Percentiles rank a stretch among this genome's conserved stretches.
Evolutionary conservation across 2,113 vertebrate species (phyloP).

Genomic region (Lota lota): DNA sequence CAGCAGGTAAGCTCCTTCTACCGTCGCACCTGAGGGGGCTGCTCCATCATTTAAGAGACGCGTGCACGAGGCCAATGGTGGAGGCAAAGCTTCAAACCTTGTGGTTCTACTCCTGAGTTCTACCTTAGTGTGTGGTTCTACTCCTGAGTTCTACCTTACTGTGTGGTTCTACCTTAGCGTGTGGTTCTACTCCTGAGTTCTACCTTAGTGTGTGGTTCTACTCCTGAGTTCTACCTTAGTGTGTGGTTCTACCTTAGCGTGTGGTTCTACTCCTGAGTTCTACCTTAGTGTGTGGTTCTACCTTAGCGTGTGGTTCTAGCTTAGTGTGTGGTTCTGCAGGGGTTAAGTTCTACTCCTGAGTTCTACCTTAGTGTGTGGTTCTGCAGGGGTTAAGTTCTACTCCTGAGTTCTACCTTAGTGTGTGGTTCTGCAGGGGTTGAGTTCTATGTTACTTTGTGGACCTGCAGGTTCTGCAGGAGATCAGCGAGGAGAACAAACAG

Average conservation of each 20-base stretch:
- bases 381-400: not conserved
- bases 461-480: constrained; percentile 90
- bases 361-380: not conserved
- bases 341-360: not conserved
- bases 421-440: not conserved
- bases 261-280: not conserved
- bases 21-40: not conserved
- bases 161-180: no score
- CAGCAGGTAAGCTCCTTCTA: constrained; percentile 80
- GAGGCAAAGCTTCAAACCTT: not conserved
- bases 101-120: no score
- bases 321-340: not conserved
- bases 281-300: not conserved
- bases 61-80: no score
- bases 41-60: no score
- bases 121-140: no score
- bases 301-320: not conserved
- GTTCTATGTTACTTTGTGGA: constrained; percentile 21
- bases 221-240: no score
- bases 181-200: no score
- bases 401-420: not conserved
- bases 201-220: no score
- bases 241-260: no score
- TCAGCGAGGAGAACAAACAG: constrained; percentile 88
- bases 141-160: no score